phyloP scores from a whole-genome alignment of 2,113 vertebrate species.

The Corydoras sp. region DNA sequence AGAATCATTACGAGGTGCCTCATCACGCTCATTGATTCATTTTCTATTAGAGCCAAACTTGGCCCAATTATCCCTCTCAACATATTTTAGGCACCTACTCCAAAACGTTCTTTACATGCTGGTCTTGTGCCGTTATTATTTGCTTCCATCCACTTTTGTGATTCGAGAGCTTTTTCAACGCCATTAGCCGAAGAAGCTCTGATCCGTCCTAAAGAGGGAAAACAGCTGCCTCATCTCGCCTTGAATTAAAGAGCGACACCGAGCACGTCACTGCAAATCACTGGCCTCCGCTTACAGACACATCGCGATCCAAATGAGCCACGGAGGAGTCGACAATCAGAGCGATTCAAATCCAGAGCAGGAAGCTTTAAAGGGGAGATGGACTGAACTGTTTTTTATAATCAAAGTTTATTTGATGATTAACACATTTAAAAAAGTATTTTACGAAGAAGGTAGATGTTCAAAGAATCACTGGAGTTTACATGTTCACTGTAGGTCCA shows the following conservation, averaged over 20 bases:
- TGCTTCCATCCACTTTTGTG: background rate
- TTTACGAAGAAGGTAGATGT: too few species aligned
- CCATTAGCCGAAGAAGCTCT: conserved; percentile 45
- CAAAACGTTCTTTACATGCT: background rate
- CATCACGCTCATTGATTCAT: too few species aligned
- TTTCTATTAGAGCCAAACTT: too few species aligned
- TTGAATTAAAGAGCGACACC: conserved; percentile 50
- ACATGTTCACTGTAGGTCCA: too few species aligned
- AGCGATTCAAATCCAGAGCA: conserved; percentile 15
- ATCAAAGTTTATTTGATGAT: too few species aligned
- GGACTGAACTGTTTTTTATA: too few species aligned
- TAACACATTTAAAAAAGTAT: too few species aligned
- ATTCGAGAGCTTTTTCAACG: conserved; percentile 44
- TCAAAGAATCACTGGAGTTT: too few species aligned
- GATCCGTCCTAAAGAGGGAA: conserved; percentile 43
- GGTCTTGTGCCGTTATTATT: background rate
- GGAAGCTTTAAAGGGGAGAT: too few species aligned
- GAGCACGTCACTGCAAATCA: conserved; percentile 63
- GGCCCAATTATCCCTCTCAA: background rate
- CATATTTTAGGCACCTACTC: background rate
- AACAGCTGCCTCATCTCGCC: conserved; percentile 50
- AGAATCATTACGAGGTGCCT: too few species aligned
- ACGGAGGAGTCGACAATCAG: conserved; percentile 5
- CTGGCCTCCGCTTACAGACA: conserved; percentile 21
- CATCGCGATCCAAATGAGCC: conserved; percentile 23